Conservation (phyloP, 2,888 invertebrate genomes). For the Augochlorella aurata region DNA sequence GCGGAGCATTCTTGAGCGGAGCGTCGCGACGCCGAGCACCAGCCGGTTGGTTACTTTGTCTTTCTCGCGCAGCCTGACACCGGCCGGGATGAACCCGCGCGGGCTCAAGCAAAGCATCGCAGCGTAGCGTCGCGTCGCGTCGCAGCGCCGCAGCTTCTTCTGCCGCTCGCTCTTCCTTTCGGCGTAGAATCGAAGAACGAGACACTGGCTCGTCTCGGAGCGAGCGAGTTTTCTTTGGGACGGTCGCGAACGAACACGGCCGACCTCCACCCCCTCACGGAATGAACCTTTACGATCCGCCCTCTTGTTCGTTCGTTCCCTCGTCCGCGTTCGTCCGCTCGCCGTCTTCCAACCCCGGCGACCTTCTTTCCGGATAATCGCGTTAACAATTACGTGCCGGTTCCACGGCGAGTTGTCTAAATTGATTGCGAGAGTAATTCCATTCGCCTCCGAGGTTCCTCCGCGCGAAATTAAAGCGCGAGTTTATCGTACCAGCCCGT, state of each 20-base stretch:
- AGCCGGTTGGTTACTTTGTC: constrained; percentile 46
- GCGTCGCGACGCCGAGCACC: constrained; percentile 36
- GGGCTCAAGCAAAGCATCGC: not conserved
- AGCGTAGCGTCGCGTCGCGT: not conserved
- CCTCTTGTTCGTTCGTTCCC: constrained; percentile 39
- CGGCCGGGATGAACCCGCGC: constrained; percentile 30
- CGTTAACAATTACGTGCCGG: constrained; percentile 71
- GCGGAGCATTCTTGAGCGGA: constrained; percentile 45
- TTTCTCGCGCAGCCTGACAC: constrained; percentile 36
- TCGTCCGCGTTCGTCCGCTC: not conserved
- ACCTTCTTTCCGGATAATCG: constrained; percentile 61
- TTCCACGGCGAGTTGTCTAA: constrained; percentile 71
- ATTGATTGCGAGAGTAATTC: constrained; percentile 74
- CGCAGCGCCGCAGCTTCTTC: not conserved
- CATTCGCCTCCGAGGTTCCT: constrained; percentile 59
- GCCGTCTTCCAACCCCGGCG: constrained; percentile 54
- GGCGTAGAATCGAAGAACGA: constrained; percentile 15
- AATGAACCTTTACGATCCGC: constrained; percentile 35
- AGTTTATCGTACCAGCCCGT: constrained; percentile 20
- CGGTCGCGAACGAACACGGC: constrained; percentile 11
- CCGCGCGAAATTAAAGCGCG: constrained; percentile 55
- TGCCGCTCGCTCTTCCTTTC: not conserved
- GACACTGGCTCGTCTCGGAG: not conserved
- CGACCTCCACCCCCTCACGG: constrained; percentile 2
- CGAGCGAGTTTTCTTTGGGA: constrained; percentile 14